Evolutionary conservation across 2,888 invertebrate genomes (phyloP), one percentile per base, ranked within the genome.

Genomic region (Pseudoips prasinana): DNA sequence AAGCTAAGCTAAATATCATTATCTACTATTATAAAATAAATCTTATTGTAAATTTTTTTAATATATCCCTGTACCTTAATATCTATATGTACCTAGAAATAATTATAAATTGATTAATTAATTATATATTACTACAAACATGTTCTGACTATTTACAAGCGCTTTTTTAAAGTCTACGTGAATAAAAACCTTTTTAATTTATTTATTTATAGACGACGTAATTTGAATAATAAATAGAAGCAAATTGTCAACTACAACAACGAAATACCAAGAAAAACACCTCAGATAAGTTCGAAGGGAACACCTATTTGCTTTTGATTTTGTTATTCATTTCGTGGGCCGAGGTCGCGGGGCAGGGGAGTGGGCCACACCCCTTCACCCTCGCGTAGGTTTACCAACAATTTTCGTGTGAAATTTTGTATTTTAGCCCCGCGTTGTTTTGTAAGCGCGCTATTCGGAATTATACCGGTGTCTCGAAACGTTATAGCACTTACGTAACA

Each of bases 241-340:
- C 11, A 24, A 42, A 41, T 36, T 34, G 31, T 31, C 23, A 26
- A 22, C 10, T 27, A 33, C 25, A 46, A 42, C 23, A 23, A 24
- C 26, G 35, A 53, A 30, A 40, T 20, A 20, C 20, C n/a, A n/a
- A n/a, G n/a, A 47, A 38, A 49, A 56, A 50, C 46, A 53, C 42
- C 47, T 54, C 34, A 46, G 54, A 59, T 55, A 55, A 53, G 42
- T 50, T 45, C 25, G 41, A 46, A 54, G 42, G 46, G 51, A 55
- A 51, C 53, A 58, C 55, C 55, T 62, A 63, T 66, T 64, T 68
- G 63, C 64, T 68, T 74, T 71, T 76, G 71, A 75, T 77, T 78
- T 72, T 64, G 71, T 73, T 76, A 72, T 72, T 72, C 72, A 68
- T 73, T 67, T 64, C 46, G 48, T 47, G 47, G 58, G 59, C 48